These are phyloP conservation scores for Siniperca chuatsi DNA, from an alignment of 2,113 vertebrate genomes.

Conservation along the genomic window DNA sequence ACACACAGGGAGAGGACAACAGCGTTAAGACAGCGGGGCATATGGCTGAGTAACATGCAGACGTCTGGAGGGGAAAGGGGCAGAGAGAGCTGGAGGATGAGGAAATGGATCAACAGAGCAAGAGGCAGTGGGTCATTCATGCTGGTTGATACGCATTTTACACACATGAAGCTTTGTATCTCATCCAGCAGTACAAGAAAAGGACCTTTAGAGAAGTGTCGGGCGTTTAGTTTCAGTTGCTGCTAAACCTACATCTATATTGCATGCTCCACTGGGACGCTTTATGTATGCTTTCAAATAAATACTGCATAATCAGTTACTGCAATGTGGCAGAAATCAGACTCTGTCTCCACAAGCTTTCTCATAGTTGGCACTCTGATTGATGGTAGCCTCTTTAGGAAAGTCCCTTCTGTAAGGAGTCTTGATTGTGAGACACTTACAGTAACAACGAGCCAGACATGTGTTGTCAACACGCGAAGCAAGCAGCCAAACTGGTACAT, in stretches of 20 bases:
- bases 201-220: constrained; percentile 21
- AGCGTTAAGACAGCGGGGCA: constrained; percentile 7
- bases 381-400: constrained; percentile 24
- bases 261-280: constrained; percentile 35
- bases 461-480: constrained; percentile 10
- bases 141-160: constrained; percentile 35
- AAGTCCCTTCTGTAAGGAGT: constrained; percentile 8
- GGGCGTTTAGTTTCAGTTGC: constrained; percentile 18
- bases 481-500: background rate
- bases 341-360: background rate
- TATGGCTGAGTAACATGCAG: constrained; percentile 26
- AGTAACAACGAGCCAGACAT: constrained; percentile 13
- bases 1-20: constrained; percentile 32
- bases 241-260: constrained; percentile 27
- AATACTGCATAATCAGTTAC: constrained; percentile 15
- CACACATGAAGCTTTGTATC: constrained; percentile 10
- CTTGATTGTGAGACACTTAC: constrained; percentile 27
- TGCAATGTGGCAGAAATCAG: constrained; percentile 24
- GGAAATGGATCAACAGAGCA: constrained; percentile 42
- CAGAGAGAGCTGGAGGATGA: constrained; percentile 30
- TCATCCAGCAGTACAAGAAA: constrained; percentile 5
- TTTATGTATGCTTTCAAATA: constrained; percentile 42
- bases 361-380: constrained; percentile 4
- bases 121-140: constrained; percentile 45
- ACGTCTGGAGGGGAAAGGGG: constrained; percentile 16